Evolutionary conservation across 2,888 invertebrate genomes (phyloP), one percentile per base, ranked within the genome.

Genomic region (Rhagonycha fulva): DNA sequence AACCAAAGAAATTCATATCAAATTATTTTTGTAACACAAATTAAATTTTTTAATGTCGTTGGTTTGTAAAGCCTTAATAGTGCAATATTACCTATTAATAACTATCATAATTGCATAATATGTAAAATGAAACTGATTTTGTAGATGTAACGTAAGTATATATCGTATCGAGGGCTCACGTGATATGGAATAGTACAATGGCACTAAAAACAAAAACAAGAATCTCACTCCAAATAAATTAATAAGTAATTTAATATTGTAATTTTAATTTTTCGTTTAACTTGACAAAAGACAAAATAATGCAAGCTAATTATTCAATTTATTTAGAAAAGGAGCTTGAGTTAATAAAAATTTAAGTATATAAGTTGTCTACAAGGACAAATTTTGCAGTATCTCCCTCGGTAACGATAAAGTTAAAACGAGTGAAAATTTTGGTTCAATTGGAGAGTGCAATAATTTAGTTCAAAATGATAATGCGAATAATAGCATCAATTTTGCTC

Each of bases 221-320:
- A 47, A 47, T n/a, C 9, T 28, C n/a, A 47, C n/a, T 47, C n/a
- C 7, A 47, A 47, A 47, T 47, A 47, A 47, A 47, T 47, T 47
- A 47, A 7, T 47, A 19, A 19, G 19, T 19, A 47, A 47, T 47
- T 47, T 47, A 47, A 47, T 47, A 47, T 47, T 47, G n/a, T 47
- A 47, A 47, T 47, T 47, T 47, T 47, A 47, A 47, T 47, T 47
- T 47, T 47, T n/a, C 47, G 47, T 47, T 47, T n/a, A n/a, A 47
- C 47, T 47, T 47, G 47, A 47, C 47, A 47, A 47, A 47, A 47
- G 47, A 10, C 47, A 66, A 66, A 66, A 24, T 66, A 66, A 24
- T 19, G 24, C 63, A 66, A 60, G 11, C 75, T 68, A 30, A 75
- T 75, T 75, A 75, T 75, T 28, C 75, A 75, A 75, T 75, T 74